phyloP scores from a whole-genome alignment of 1,140 invertebrate species.

The Drosophila nasuta region DNA sequence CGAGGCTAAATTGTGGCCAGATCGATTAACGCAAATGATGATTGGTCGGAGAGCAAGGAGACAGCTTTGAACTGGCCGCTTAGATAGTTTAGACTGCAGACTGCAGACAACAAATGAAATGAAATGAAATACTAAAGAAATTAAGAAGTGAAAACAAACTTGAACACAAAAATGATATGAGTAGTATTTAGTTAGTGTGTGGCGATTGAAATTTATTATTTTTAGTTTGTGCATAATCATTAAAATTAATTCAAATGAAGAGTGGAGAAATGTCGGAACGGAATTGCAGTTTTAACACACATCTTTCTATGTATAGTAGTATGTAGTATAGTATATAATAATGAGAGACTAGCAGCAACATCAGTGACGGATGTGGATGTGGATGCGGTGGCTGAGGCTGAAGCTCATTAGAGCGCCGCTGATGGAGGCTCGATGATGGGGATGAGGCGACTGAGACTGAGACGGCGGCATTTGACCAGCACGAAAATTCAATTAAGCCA shows the following conservation, averaged over 20 bases:
- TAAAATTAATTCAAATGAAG: slow-evolving; percentile 46
- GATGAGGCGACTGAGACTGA: slow-evolving; percentile 31
- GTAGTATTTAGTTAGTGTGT: slow-evolving; percentile 4
- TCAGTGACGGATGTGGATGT: slow-evolving; percentile 55
- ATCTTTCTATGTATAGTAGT: too few relatives aligned
- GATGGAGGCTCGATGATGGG: slow-evolving; percentile 37
- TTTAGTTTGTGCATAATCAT: slow-evolving; percentile 40
- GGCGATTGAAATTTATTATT: slow-evolving; percentile 13
- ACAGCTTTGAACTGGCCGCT: slow-evolving; percentile 11
- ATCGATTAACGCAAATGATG: slow-evolving; percentile 23
- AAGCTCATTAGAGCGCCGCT: slow-evolving; percentile 42
- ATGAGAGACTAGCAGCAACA: slow-evolving; percentile 14
- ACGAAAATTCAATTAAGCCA: slow-evolving; percentile 80
- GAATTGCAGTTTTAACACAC: slow-evolving; percentile 22
- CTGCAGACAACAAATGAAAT: not conserved
- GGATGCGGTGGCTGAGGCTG: slow-evolving; percentile 18
- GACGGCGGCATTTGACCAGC: slow-evolving; percentile 60
- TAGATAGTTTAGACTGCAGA: not conserved
- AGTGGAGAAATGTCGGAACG: slow-evolving; percentile 39
- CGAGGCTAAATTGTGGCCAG: slow-evolving; percentile 13
- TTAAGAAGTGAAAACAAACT: slow-evolving; percentile 40
- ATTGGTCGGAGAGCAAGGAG: slow-evolving; percentile 3
- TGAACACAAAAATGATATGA: slow-evolving; percentile 3
- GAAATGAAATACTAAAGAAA: slow-evolving; percentile 14
- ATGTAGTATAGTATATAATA: not conserved